These are phyloP conservation scores for Corythornis cristatus DNA, from an alignment of 2,113 vertebrate genomes.

Conservation along the genomic window DNA sequence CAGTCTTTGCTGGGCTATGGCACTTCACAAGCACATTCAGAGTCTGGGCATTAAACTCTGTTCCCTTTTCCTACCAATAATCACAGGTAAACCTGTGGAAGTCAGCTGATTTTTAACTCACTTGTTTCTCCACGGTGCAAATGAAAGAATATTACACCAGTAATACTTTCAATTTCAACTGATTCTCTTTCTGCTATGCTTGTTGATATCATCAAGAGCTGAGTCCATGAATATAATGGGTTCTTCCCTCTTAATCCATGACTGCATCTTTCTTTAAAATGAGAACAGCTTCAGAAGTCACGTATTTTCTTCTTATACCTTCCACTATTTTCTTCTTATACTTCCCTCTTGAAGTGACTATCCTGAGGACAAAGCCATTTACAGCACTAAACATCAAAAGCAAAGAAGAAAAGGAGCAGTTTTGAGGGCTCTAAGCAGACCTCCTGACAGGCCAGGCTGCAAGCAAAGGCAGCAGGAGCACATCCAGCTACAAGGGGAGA, in stretches of 20 bases:
- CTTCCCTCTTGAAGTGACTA: background rate
- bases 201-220: background rate
- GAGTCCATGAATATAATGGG: background rate
- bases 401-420: background rate
- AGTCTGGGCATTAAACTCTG: background rate
- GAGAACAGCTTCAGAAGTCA: background rate
- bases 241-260: background rate
- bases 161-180: background rate
- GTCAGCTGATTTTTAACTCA: background rate
- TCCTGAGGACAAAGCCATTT: background rate
- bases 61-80: background rate
- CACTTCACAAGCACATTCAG: background rate
- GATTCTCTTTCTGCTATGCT: background rate
- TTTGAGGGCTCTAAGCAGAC: background rate
- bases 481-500: fast-evolving
- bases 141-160: background rate
- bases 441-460: background rate
- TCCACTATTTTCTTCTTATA: background rate
- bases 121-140: background rate
- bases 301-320: background rate
- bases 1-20: background rate
- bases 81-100: background rate
- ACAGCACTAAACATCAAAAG: background rate
- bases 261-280: background rate
- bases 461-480: background rate